Evolutionary conservation across 2,888 invertebrate species (phyloP).

Genomic region (Chaetoderma sp.): DNA sequence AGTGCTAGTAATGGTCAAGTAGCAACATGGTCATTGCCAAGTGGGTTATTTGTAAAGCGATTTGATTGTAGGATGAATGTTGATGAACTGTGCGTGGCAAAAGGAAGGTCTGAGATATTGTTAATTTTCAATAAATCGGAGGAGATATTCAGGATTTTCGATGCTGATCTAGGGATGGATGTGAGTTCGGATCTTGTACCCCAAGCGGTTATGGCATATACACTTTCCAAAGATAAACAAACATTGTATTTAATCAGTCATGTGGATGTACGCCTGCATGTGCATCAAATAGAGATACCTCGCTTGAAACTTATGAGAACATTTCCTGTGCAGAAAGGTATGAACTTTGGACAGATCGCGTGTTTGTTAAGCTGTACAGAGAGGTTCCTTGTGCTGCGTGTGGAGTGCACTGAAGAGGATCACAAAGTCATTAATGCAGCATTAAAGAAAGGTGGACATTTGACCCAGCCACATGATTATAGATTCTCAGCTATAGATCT

Average conservation of each 20-base stretch:
- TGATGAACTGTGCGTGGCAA: neutral
- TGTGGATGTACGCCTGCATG: constrained; percentile 16
- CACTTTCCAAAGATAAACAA: constrained; percentile 32
- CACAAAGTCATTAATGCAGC: constrained; percentile 44
- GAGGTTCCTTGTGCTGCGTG: constrained; percentile 44
- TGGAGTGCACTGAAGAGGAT: constrained; percentile 44
- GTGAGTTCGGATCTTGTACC: constrained; percentile 29
- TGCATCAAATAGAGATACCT: neutral
- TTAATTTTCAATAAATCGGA: constrained; percentile 35
- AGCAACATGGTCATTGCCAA: no score
- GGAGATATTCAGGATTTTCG: constrained; percentile 34
- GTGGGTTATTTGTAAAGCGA: no score
- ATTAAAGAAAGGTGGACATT: constrained; percentile 44
- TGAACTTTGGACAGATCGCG: constrained; percentile 39
- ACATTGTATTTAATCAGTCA: constrained; percentile 35
- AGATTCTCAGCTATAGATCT: constrained; percentile 52
- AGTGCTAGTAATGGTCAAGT: no score
- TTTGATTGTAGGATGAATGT: neutral
- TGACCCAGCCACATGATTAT: constrained; percentile 45
- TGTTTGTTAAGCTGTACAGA: constrained; percentile 41
- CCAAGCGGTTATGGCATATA: constrained; percentile 39
- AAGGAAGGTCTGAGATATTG: neutral
- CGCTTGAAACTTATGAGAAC: constrained; percentile 35
- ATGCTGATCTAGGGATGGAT: constrained; percentile 29
- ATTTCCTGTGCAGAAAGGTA: constrained; percentile 40